phyloP scores from a whole-genome alignment of 2,797 vertebrate genomes.

The Fringilla coelebs region DNA sequence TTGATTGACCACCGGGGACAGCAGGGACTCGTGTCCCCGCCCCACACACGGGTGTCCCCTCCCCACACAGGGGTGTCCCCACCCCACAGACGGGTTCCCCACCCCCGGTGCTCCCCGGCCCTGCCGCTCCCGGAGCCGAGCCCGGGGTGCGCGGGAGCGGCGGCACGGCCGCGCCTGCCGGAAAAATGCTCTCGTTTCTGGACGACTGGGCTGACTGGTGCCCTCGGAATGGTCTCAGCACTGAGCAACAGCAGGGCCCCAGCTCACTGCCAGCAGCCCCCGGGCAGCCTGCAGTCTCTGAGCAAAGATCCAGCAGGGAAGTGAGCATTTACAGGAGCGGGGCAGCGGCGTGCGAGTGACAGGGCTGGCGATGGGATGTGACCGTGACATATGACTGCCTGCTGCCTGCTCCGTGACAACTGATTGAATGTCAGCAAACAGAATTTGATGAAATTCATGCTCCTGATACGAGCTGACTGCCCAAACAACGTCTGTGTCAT shows the following conservation, averaged over 20 bases:
- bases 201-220: neutral
- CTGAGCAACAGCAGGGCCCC: neutral
- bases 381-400: neutral
- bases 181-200: neutral
- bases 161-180: neutral
- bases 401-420: conserved; percentile 46
- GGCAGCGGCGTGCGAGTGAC: neutral
- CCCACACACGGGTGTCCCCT: too few species aligned
- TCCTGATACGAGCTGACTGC: conserved; percentile 48
- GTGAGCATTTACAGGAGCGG: neutral
- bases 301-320: neutral
- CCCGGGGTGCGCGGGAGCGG: neutral
- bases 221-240: rapidly evolving
- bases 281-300: neutral
- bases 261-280: neutral
- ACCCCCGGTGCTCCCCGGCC: rapidly evolving
- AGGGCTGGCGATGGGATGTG: neutral
- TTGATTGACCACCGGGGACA: neutral
- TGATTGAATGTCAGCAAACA: conserved; percentile 60
- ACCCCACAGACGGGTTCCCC: neutral
- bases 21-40: rapidly evolving
- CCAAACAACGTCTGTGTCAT: conserved; percentile 42
- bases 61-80: too few species aligned
- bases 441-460: conserved; percentile 6
- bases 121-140: neutral